phyloP scores from a whole-genome alignment of 2,113 vertebrate genomes.

The Aldabrachelys gigantea region DNA sequence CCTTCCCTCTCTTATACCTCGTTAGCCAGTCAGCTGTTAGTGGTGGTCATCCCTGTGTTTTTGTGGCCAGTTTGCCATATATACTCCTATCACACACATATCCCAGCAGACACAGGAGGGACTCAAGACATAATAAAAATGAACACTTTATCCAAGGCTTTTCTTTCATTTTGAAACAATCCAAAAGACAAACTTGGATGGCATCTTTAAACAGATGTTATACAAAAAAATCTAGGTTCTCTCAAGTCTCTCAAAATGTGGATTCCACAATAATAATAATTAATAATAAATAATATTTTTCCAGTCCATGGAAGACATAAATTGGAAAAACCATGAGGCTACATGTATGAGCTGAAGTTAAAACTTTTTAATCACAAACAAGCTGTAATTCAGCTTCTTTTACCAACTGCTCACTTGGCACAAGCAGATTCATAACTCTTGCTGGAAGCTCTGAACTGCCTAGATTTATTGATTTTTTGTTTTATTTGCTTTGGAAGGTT shows the following conservation, averaged over 20 bases:
- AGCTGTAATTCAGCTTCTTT: background rate
- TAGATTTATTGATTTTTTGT: accelerated
- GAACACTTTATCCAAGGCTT: background rate
- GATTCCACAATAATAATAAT: background rate
- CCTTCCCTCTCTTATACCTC: background rate
- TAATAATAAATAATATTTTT: accelerated
- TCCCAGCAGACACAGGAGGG: background rate
- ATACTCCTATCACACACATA: accelerated
- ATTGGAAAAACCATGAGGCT: accelerated
- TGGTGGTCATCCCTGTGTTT: background rate
- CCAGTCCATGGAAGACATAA: accelerated
- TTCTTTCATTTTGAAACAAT: background rate
- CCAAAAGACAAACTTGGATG: background rate
- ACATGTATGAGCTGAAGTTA: background rate
- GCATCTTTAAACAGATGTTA: background rate
- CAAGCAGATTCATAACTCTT: background rate
- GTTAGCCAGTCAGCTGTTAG: accelerated
- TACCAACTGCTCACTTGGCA: background rate
- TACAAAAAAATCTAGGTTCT: background rate
- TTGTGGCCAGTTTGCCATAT: background rate
- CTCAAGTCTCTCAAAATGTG: background rate
- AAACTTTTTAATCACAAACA: background rate
- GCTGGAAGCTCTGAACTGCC: background rate
- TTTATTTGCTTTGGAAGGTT: background rate
- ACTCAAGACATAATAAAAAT: background rate